Base-by-base conservation (phyloP, 2,888 invertebrate genomes). In the Phalera bucephala region DNA sequence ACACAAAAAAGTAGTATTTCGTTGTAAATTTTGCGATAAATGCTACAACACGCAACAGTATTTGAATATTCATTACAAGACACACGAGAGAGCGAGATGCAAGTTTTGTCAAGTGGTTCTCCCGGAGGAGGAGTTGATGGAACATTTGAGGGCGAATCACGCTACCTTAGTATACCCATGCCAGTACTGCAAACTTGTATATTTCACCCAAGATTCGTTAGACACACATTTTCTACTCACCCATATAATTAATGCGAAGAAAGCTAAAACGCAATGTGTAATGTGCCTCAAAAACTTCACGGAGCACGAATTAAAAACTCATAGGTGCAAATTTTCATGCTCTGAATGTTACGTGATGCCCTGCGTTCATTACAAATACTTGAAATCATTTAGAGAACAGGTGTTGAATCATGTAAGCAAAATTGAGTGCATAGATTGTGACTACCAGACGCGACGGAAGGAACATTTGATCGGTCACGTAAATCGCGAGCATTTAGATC, bases 401-500 rank as follows among this genome's bases (percentile, higher is more conserved):
- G 34, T 72, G 0, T 35, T 69, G 6, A 68, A 54, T 12, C 66
- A 70, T 35, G 47, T 47, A 0, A 51, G 54, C 1, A 64, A 64
- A 33, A 58, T 77, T 2, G 61, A 61, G 39, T 80, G 80, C 33
- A 33, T 66, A 1, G 75, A 77, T 45, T 80, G 80, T 35, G 72
- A 78, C 32, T 80, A 72, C 40, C 58, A 62, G 0, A 76, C 73
- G 9, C 60, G 65, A 6, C 60, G 72, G 11, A 78, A 76, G 25
- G 72, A 74, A 29, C 65, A 72, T 25, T 44, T 80, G 3, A 64
- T 80, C 0, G 58, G 64, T 0, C 80, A 80, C 40, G 70, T 62
- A 0, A 80, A 80, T 27, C 52, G 77, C 10, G 76, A 74, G 35
- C 80, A 80, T 56, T 65, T 80, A 23, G 63, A 77, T 9, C 65